Evolutionary conservation across 2,113 vertebrate species (phyloP).

Genomic region (Microcebus murinus): DNA sequence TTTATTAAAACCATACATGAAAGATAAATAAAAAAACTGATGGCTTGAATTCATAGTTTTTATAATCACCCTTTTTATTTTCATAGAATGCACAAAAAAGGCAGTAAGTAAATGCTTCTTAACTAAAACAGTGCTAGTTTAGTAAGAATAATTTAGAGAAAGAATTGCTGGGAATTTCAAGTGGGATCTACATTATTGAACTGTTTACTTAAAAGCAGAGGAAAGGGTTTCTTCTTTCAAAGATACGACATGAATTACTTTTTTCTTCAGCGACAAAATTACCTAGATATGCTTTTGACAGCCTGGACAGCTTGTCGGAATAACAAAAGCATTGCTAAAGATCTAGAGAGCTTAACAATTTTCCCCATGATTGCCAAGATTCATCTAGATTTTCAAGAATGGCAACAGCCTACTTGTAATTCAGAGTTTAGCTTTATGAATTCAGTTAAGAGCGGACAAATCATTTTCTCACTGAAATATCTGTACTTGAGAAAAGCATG

Average conservation of each 20-base stretch:
- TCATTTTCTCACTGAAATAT: slow-evolving; percentile 42
- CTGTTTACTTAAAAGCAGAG: neutral
- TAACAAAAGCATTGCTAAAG: slow-evolving; percentile 44
- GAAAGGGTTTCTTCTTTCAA: slow-evolving; percentile 23
- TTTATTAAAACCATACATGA: slow-evolving; percentile 60
- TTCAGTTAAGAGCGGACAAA: slow-evolving; percentile 28
- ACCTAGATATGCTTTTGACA: slow-evolving; percentile 66
- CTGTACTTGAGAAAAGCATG: neutral
- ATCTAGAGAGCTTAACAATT: slow-evolving; percentile 35
- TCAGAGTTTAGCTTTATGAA: slow-evolving; percentile 33
- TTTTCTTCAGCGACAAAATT: slow-evolving; percentile 62
- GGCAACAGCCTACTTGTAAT: neutral
- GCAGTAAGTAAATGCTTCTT: neutral
- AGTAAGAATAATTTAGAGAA: slow-evolving; percentile 17
- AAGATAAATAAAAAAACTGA: slow-evolving; percentile 27
- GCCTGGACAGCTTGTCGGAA: slow-evolving; percentile 30
- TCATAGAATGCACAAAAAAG: neutral
- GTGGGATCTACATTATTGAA: neutral
- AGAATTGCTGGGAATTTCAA: slow-evolving; percentile 3
- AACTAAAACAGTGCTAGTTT: slow-evolving; percentile 35
- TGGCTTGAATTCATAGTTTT: neutral
- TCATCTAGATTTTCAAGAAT: slow-evolving; percentile 21
- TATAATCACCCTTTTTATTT: neutral
- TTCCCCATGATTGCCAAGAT: slow-evolving; percentile 47
- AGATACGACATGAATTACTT: slow-evolving; percentile 30